Evolutionary conservation across 2,797 vertebrate genomes (phyloP).

Genomic region (Chaetophractus vellerosus): DNA sequence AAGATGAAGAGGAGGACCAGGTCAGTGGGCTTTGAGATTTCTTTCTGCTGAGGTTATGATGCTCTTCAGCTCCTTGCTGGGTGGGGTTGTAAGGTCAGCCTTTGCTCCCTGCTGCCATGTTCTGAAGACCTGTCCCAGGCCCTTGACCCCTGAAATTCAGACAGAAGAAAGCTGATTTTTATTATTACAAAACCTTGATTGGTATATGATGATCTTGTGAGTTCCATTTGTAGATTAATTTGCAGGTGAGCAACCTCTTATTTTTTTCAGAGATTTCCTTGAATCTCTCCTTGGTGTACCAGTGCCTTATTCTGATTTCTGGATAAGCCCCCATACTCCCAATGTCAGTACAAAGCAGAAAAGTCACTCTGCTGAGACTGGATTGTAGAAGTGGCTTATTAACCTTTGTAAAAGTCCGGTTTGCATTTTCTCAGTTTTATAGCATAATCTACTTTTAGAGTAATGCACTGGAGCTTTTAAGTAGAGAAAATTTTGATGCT

Average conservation of each 20-base stretch:
- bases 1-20: slow-evolving; percentile 99
- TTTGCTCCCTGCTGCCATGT: slow-evolving; percentile 15
- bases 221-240: neutral
- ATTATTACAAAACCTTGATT: neutral
- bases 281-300: neutral
- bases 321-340: neutral
- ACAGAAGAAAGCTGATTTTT: slow-evolving; percentile 43
- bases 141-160: slow-evolving; percentile 19
- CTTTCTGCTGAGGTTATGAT: neutral
- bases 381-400: neutral
- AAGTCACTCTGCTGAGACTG: neutral
- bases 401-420: neutral
- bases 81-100: neutral
- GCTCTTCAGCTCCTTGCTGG: neutral
- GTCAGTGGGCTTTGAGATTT: slow-evolving; percentile 88
- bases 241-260: neutral
- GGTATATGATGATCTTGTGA: neutral
- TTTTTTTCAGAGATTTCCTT: slow-evolving; percentile 25
- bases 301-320: neutral
- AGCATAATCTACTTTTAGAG: neutral
- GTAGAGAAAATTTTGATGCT: slow-evolving; percentile 33
- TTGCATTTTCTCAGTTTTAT: slow-evolving; percentile 18
- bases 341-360: neutral
- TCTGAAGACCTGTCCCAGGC: neutral
- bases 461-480: neutral